A percentile compares a stretch with the other conserved stretches of the same genome.
Evolutionary conservation across 2,113 vertebrate genomes (phyloP).

Genomic region (Pogonocichla stellata): DNA sequence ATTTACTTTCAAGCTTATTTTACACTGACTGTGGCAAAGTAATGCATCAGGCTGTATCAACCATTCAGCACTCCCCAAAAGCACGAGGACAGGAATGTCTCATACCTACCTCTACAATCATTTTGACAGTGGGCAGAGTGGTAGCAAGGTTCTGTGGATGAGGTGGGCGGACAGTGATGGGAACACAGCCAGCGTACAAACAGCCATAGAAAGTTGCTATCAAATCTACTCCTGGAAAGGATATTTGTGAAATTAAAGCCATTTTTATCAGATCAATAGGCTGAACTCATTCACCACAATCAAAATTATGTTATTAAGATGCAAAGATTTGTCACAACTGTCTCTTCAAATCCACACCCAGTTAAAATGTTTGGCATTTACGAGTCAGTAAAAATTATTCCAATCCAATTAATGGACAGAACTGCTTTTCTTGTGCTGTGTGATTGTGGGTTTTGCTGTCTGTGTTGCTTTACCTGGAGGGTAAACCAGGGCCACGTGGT

Average conservation of each 20-base stretch:
- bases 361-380: not conserved
- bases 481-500: conserved; percentile 93
- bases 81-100: not conserved
- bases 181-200: conserved; percentile 90
- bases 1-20: not conserved
- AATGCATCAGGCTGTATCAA: not conserved
- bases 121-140: conserved; percentile 94
- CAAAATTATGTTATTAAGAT: not conserved
- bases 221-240: conserved; percentile 85
- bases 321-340: not conserved
- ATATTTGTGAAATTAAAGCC: not conserved
- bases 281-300: not conserved
- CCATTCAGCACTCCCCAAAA: not conserved
- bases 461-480: conserved; percentile 84
- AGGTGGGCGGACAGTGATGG: conserved; percentile 90
- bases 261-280: not conserved
- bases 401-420: not conserved
- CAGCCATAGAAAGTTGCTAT: conserved; percentile 96
- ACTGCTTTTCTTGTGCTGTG: not conserved
- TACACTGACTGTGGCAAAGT: not conserved
- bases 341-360: not conserved
- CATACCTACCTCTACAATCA: conserved; percentile 90
- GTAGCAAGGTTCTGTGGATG: conserved; percentile 93
- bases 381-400: not conserved
- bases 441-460: not conserved